A percentile compares a stretch with the other conserved stretches of the same genome.
These are phyloP conservation scores for Paguma larvata DNA, from an alignment of 2,797 vertebrate genomes.

Conservation along the genomic window DNA sequence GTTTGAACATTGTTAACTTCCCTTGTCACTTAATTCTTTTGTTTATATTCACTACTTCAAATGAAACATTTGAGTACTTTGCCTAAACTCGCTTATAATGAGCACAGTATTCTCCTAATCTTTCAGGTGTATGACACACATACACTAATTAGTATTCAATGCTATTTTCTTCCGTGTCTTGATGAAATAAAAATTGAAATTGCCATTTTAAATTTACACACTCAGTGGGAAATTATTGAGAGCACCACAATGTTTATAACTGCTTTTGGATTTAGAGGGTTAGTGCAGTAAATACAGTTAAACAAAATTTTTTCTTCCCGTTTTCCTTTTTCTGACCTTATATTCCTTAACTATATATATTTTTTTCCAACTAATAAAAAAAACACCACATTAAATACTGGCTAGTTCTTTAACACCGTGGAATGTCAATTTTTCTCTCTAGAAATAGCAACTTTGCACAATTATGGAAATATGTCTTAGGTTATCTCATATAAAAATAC, in stretches of 20 bases:
- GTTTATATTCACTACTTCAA: constrained; percentile 81
- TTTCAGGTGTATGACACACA: constrained; percentile 84
- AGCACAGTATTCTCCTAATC: constrained; percentile 74
- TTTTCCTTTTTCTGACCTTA: constrained; percentile 75
- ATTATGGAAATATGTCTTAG: background rate
- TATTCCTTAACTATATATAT: constrained; percentile 62
- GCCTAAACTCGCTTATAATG: constrained; percentile 81
- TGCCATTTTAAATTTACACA: constrained; percentile 86
- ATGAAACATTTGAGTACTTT: constrained; percentile 78
- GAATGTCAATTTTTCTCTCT: constrained; percentile 28
- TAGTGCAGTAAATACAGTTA: constrained; percentile 61
- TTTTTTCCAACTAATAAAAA: constrained; percentile 65
- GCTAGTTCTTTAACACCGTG: constrained; percentile 3
- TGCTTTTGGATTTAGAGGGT: constrained; percentile 85
- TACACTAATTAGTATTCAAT: constrained; percentile 85
- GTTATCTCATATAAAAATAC: background rate
- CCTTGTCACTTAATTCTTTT: constrained; percentile 82
- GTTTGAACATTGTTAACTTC: constrained; percentile 79
- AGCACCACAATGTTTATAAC: constrained; percentile 82
- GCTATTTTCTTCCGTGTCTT: constrained; percentile 85
- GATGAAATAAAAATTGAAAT: constrained; percentile 87
- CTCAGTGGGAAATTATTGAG: constrained; percentile 85
- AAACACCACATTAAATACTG: background rate
- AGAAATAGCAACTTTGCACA: background rate
- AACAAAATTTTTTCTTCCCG: constrained; percentile 32